Evolutionary conservation across 92 coral and sea anemone species (phyloP), one percentile per base, ranked within the genome.

Genomic region (Palythoa heliodiscus): DNA sequence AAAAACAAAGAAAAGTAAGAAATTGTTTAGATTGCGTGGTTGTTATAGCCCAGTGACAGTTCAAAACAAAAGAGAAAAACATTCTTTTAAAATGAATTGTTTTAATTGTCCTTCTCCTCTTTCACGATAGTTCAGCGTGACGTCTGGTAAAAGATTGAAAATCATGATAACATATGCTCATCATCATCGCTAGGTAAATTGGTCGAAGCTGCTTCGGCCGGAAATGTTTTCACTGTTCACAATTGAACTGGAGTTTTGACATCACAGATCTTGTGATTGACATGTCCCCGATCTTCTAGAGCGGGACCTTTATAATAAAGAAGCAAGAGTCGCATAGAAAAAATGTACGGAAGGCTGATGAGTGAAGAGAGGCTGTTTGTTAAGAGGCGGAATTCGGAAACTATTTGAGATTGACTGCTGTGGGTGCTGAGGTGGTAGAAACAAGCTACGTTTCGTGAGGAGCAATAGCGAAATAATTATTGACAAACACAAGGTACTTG

Each of bases 191-290:
- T 38, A 23, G 38, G 9, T 37, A 72, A 39, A 77, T 15, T 9
- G 23, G 24, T 52, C 47, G 37, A 17, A 4, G 54, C 35, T 23
- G 29, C 43, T 66, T 53, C 39, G 60, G 84, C 84, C 84, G 84
- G 74, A 80, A 80, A 80, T 80, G 11, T 74, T 53, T 63, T 66
- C 60, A 23, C 8, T 66, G 61, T 64, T 64, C 20, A 50, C 23
- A 53, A 48, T 63, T 80, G 84, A 80, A 80, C 64, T 80, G 73
- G 84, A 80, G 84, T 80, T 80, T 80, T 80, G 84, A 80, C 84
- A 80, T 80, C 84, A 80, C 84, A 68, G 58, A n/a, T 35, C 60
- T 47, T 63, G 22, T 80, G 84, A 80, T 80, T 80, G 84, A 80
- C 84, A 80, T 12, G 73, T 23, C 22, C 54, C 52, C 20, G 58